Evolutionary conservation across 2,888 invertebrate species (phyloP).

Genomic region (Philaethria dido): DNA sequence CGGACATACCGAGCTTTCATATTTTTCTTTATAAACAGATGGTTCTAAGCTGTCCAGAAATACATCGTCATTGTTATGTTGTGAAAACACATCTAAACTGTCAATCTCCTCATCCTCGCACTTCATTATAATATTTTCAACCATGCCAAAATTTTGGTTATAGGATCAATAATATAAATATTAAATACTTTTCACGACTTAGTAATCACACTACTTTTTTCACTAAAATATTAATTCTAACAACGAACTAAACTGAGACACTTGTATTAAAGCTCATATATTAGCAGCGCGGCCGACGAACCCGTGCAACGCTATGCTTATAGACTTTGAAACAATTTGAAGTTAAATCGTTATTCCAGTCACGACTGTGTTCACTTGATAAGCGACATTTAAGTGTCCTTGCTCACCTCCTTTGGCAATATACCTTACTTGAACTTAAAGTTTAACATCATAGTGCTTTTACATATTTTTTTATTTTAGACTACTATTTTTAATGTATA

Average conservation of each 20-base stretch:
- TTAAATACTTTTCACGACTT: background rate
- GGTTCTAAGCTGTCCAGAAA: slow-evolving; percentile 77
- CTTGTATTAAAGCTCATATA: slow-evolving; percentile 28
- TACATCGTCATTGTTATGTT: slow-evolving; percentile 57
- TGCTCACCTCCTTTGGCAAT: slow-evolving; percentile 37
- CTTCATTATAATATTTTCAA: slow-evolving; percentile 68
- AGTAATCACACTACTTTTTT: slow-evolving; percentile 1
- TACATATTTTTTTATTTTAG: background rate
- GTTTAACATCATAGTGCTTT: slow-evolving; percentile 3
- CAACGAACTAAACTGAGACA: slow-evolving; percentile 27
- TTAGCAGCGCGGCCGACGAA: slow-evolving; percentile 73
- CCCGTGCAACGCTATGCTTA: slow-evolving; percentile 77
- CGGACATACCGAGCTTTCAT: slow-evolving; percentile 56
- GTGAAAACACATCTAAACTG: slow-evolving; percentile 71
- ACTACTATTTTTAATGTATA: slow-evolving; percentile 7
- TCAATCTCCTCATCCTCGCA: slow-evolving; percentile 68
- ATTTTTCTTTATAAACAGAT: slow-evolving; percentile 61
- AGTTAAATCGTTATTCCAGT: slow-evolving; percentile 64
- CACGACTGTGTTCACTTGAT: slow-evolving; percentile 64
- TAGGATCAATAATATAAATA: background rate
- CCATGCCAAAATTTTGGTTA: slow-evolving; percentile 57
- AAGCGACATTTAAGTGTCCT: slow-evolving; percentile 56
- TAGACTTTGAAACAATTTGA: slow-evolving; percentile 69
- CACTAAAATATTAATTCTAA: slow-evolving; percentile 26
- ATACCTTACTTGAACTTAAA: slow-evolving; percentile 32